A percentile compares a stretch with the other conserved stretches of the same genome.
phyloP scores from a whole-genome alignment of 2,797 vertebrate species.

The Sebastes ruberrimus region DNA sequence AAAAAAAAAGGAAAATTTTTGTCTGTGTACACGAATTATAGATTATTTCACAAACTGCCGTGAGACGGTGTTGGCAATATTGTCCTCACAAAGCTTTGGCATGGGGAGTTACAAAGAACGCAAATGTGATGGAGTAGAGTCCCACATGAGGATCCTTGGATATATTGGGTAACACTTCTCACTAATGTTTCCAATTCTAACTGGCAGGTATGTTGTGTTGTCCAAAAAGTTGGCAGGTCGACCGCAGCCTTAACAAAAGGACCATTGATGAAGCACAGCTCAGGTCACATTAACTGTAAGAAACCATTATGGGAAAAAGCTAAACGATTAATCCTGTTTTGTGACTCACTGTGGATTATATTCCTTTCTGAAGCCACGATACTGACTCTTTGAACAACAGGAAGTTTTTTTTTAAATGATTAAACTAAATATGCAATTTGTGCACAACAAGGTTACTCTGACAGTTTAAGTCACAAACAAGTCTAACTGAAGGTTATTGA shows the following conservation, averaged over 20 bases:
- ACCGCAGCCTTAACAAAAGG: slow-evolving; percentile 48
- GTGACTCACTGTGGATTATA: slow-evolving; percentile 5
- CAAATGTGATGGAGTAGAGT: neutral
- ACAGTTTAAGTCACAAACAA: neutral
- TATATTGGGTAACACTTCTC: neutral
- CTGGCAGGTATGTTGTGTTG: slow-evolving; percentile 34
- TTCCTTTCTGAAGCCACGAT: neutral
- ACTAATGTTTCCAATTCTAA: neutral
- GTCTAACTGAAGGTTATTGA: neutral
- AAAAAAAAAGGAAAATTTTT: neutral
- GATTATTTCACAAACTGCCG: neutral
- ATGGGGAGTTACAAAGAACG: neutral
- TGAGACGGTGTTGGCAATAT: neutral
- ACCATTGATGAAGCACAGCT: slow-evolving; percentile 41
- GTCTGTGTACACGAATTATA: neutral
- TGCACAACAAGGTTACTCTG: neutral
- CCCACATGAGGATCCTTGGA: neutral
- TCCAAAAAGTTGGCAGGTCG: slow-evolving; percentile 27
- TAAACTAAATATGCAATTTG: neutral
- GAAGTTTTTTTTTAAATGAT: neutral
- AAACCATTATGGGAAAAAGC: slow-evolving; percentile 5
- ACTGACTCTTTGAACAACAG: neutral
- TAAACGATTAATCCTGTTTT: slow-evolving; percentile 26
- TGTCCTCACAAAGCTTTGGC: neutral
- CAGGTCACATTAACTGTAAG: slow-evolving; percentile 9